A percentile compares a stretch with the other conserved stretches of the same genome.
Evolutionary conservation across 2,797 vertebrate species (phyloP).

Genomic region (Lepilemur septentrionalis): DNA sequence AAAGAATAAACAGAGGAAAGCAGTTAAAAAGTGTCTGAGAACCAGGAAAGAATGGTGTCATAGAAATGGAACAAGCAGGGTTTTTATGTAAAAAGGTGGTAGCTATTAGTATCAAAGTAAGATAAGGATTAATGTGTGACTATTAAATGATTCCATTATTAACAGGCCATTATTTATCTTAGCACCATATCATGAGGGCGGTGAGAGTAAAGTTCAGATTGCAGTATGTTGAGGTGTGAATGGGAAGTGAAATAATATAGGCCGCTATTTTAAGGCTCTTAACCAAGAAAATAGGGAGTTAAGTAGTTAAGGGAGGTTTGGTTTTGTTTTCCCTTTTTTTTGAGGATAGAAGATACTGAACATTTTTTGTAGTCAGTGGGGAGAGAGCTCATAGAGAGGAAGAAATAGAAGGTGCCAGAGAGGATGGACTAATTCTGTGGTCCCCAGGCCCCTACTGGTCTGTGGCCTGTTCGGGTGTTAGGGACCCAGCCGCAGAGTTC

Average conservation of each 20-base stretch:
- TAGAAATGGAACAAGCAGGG: neutral
- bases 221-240: neutral
- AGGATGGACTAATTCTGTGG: neutral
- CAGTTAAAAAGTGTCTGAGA: neutral
- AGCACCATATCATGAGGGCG: neutral
- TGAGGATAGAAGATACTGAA: neutral
- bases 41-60: neutral
- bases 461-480: too few species aligned
- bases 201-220: neutral
- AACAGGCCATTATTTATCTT: neutral
- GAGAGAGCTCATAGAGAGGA: neutral
- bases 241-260: neutral
- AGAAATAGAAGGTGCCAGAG: neutral
- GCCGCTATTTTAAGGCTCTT: neutral
- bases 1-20: neutral
- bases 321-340: neutral
- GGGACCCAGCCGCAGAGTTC: too few species aligned
- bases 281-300: neutral
- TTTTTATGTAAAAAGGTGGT: neutral
- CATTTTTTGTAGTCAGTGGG: neutral
- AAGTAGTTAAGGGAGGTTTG: neutral
- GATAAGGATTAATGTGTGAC: neutral
- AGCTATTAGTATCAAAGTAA: neutral
- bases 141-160: neutral
- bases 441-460: too few species aligned